These are phyloP conservation scores for Gracilinanus agilis DNA, from an alignment of 2,113 vertebrate species.

Conservation along the genomic window DNA sequence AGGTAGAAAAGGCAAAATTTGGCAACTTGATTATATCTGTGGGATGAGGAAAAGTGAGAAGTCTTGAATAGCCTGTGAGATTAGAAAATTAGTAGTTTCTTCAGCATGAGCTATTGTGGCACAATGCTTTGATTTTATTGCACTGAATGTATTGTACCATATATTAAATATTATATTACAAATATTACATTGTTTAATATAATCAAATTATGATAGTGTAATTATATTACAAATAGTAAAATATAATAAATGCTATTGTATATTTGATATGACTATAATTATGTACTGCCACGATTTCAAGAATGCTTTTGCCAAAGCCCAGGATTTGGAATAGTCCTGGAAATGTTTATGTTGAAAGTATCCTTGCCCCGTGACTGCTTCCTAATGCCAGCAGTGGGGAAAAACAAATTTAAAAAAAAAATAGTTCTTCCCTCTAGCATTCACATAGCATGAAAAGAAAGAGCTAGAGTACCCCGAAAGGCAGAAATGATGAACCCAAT, in stretches of 20 bases:
- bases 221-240: no score
- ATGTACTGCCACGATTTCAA: background rate
- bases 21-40: background rate
- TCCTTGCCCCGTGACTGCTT: background rate
- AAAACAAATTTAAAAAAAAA: background rate
- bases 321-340: background rate
- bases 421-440: background rate
- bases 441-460: background rate
- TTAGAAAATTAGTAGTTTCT: background rate
- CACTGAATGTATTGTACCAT: background rate
- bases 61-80: background rate
- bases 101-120: background rate
- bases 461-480: background rate
- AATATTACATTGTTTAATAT: no score
- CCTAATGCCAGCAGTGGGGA: background rate
- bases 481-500: background rate
- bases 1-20: background rate
- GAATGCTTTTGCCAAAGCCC: background rate
- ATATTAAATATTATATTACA: no score
- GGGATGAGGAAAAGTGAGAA: background rate
- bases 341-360: background rate
- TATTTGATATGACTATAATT: background rate
- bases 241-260: background rate
- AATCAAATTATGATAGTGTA: no score
- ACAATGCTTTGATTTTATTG: background rate